Conservation (phyloP, 2,888 invertebrate genomes). For the Stenurella melanura region DNA sequence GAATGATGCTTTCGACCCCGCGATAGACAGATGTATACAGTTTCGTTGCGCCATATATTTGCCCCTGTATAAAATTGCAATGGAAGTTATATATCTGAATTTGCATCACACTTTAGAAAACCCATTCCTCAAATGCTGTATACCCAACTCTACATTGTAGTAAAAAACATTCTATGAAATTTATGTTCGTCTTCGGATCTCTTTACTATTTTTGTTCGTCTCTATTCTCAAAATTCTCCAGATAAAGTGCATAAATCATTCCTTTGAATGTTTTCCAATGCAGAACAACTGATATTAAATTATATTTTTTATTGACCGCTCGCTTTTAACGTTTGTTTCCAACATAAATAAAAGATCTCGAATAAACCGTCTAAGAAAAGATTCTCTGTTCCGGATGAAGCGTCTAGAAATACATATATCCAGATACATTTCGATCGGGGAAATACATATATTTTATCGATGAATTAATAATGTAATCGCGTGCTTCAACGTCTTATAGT, state of each 20-base stretch:
- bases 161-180: constrained; percentile 55
- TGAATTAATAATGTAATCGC: background rate
- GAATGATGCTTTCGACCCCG: constrained; percentile 2
- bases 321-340: constrained; percentile 30
- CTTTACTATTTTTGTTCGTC: constrained; percentile 45
- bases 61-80: constrained; percentile 60
- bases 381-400: background rate
- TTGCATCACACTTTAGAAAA: constrained; percentile 61
- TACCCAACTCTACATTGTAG: constrained; percentile 48
- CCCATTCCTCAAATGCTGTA: constrained; percentile 58
- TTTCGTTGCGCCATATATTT: constrained; percentile 59
- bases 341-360: constrained; percentile 20
- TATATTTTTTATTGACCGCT: constrained; percentile 35
- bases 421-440: background rate
- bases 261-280: constrained; percentile 43
- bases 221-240: constrained; percentile 43
- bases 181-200: constrained; percentile 52
- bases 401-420: background rate
- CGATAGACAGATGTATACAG: constrained; percentile 64
- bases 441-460: background rate
- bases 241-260: constrained; percentile 50
- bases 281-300: constrained; percentile 42
- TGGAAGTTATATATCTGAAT: constrained; percentile 60
- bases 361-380: constrained; percentile 9
- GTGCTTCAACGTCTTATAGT: too few species aligned